Evolutionary conservation across 2,797 vertebrate genomes (phyloP), one percentile per base, ranked within the genome.

Genomic region (Hydrophis major): DNA sequence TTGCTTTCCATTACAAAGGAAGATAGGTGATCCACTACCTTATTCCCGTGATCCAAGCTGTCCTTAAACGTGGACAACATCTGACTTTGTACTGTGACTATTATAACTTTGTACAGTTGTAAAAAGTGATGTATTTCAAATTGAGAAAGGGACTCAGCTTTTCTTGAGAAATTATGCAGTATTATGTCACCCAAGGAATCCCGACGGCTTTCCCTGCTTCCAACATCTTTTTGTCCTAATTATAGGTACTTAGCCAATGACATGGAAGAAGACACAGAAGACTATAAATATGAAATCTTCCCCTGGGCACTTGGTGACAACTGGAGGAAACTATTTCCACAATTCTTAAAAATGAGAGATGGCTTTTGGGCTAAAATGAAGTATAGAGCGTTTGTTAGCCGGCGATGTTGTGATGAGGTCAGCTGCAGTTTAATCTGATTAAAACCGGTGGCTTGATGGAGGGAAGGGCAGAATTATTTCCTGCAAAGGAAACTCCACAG

Each of bases 211-310:
- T 37, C 50, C 4, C 61, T 25, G 10, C 50, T 20, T 32, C 63
- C 50, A 25, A 27, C 50, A 28, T 27, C 20, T 14, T 1, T 1
- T 8, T 14, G 1, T 37, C 25, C 88, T 47, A 27, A 42, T 18
- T 3, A 0, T 89, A 97, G 96, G 89, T 97, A 96, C 94, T 94
- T 97, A 69, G 97, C 97, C 0, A 97, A 96, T 12, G 97, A 98
- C 90, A 97, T 97, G 97, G 97, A 97, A 87, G 97, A 98, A 87
- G 97, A 98, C 5, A 91, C 96, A 28, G 97, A 97, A 89, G 96
- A 97, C 3, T 94, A 95, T 87, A 97, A 97, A 61, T 97, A 95
- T 25, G 94, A 95, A 89, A 97, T 97, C 89, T 96, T 97, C 0
- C 96, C 96, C 0, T 97, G 97, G 97, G 97, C 97, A 0, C 92